Base-by-base conservation (phyloP, 2,113 vertebrate species). In the Neogobius melanostomus region DNA sequence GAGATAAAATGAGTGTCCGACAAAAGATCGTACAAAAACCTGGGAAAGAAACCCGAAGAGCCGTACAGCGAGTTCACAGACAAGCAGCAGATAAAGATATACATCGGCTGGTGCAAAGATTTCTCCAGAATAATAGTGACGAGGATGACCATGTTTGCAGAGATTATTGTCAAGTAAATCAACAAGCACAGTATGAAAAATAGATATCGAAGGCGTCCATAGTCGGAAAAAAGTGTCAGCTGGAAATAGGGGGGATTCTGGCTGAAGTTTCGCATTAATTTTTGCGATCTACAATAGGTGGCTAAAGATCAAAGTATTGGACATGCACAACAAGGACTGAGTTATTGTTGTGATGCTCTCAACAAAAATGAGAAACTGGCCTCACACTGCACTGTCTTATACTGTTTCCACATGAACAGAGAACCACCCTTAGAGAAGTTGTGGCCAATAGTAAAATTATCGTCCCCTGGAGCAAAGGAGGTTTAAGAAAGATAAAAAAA, bases 51-150 rank as follows among this genome's bases (percentile, higher is more conserved):
- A 45, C 59, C 59, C 5, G 59, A 8, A 5, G 78, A 70, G 56
- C 82, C 78, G 2, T 50, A 72, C 68, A 84, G 75, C 64, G 75
- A 67, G 78, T 84, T 84, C 0, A 75, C 15, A 17, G 16, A 81
- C 48, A 81, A 69, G 64, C 14, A 78, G 63, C 57, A 73, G 69
- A 84, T 67, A 6, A 84, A 84, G 0, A 84, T 17, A 11, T 75
- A 61, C 59, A 61, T 61, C 1, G 59, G 59, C 59, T 61, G 42
- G 42, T 61, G 59, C 59, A 61, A n/a, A 16, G 59, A 44, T 9
- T 63, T 74, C 45, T 80, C 64, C 28, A 69, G 51, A 2, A n/a
- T 51, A 11, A 84, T 47, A 5, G 48, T 60, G 9, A 77, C 12
- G 14, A 77, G 48, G 12, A 83, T 66, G 61, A 69, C n/a, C 21